phyloP scores from a whole-genome alignment of 2,888 invertebrate genomes.

The Pedicia rivosa region DNA sequence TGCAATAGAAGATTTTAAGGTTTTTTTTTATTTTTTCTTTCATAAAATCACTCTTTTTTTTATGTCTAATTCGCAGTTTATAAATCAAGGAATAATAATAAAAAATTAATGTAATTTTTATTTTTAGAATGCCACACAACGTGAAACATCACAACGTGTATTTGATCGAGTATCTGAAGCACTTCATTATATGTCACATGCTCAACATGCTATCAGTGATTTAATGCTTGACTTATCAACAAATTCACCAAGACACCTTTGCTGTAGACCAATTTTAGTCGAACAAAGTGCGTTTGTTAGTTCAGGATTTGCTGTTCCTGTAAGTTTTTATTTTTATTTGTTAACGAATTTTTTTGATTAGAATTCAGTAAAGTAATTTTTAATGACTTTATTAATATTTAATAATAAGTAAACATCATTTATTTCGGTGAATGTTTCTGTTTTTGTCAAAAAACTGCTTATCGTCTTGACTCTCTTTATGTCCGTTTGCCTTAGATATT shows the following conservation, averaged over 20 bases:
- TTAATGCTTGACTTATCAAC: slow-evolving; percentile 55
- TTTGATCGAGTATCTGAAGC: slow-evolving; percentile 63
- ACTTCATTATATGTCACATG: slow-evolving; percentile 74
- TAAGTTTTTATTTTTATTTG: slow-evolving; percentile 1
- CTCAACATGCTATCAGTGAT: slow-evolving; percentile 79
- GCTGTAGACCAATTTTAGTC: slow-evolving; percentile 54
- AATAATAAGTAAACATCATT: too few relatives aligned
- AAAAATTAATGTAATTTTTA: not conserved
- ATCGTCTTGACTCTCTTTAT: too few relatives aligned
- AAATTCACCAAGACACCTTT: slow-evolving; percentile 49
- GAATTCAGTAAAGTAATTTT: not conserved
- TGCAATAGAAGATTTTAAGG: too few relatives aligned
- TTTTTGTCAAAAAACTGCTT: too few relatives aligned
- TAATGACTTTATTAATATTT: too few relatives aligned
- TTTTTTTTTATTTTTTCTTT: not conserved
- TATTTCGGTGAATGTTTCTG: too few relatives aligned
- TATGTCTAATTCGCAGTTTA: too few relatives aligned
- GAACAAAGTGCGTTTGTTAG: slow-evolving; percentile 41
- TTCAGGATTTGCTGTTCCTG: slow-evolving; percentile 13
- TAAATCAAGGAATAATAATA: not conserved
- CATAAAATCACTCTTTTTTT: not conserved
- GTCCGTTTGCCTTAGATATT: too few relatives aligned
- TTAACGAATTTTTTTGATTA: not conserved
- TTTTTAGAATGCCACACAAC: slow-evolving; percentile 28
- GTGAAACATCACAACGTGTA: slow-evolving; percentile 42